Evolutionary conservation across 2,113 vertebrate genomes (phyloP), one percentile per base, ranked within the genome.

Genomic region (Callospermophilus lateralis): DNA sequence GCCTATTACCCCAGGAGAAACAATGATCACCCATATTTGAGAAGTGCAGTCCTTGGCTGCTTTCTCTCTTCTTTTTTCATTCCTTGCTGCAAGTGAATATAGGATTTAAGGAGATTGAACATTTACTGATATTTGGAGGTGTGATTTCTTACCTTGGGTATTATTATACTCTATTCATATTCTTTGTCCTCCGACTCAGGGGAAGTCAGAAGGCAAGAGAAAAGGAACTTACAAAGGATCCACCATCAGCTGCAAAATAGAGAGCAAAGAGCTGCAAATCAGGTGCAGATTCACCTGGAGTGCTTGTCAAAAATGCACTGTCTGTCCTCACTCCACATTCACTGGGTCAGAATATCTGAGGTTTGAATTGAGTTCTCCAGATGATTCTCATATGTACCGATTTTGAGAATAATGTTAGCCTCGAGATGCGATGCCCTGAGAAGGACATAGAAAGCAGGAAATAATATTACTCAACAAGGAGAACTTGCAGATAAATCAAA

Each of bases 1-100:
- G 84, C 39, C 93, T 97, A 94, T 97, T 98, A 93, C 83, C 61
- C 48, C 30, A 86, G 92, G 79, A 97, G 96, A 98, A 97, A 97
- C 58, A 28, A 97, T 79, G 26, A 95, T 95, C 70, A 89, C 91
- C 93, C 45, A 1, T 97, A 37, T 90, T 97, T 97, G 76, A 96
- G 32, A 95, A 0, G 3, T 78, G 12, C 81, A 48, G 11, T 88
- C 32, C 12, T 12, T 83, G 42, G 72, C 55, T 78, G 63, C 48
- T 77, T 51, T 91, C 26, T 91, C 26, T n/a, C 30, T 92, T 90
- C 53, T 88, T 42, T 17, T 61, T 12, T 96, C 65, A 94, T 55
- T 74, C 51, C 7, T 9, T 93, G 67, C 22, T 39, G n/a, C 30
- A 72, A 77, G 76, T 89, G 8, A 85, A 73, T 39, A 20, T 39